Base-by-base conservation (phyloP, 2,113 vertebrate species). In the Hypocryptadius cinnamomeus region DNA sequence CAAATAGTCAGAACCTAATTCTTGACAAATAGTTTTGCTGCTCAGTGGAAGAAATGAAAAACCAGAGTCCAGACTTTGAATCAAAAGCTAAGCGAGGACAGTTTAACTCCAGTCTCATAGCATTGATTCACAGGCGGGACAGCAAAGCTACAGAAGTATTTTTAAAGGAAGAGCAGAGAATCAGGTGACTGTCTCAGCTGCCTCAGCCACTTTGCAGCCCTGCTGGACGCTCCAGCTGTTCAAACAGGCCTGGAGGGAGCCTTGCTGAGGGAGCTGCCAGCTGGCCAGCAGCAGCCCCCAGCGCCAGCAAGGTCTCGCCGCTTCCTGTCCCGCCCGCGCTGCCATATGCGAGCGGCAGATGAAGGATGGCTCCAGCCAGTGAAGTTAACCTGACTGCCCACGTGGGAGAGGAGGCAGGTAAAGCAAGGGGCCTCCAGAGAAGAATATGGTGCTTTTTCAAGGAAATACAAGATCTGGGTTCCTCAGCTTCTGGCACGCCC, bases 211-310 rank as follows among this genome's bases (percentile, higher is more conserved):
- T 96, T 92, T 30, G 85, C 90, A 86, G 94, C 94, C 65, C 94
- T 68, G 87, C 13, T 86, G 95, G 96, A 83, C 14, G 69, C 87
- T 83, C 82, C 96, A 96, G 92, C 95, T 96, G 96, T 94, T 94
- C 93, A 96, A 96, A 96, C 90, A 95, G 0, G 23, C 39, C 76
- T 42, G 51, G 80, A 56, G 64, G 56, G 25, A 90, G 81, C 51
- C 82, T 42, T 13, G 4, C 77, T 42, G 92, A 61, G 85, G 91
- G 79, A 89, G 85, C 76, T 78, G 82, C 87, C 94, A 94, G 80
- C 94, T 96, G 94, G 51, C 31, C 7, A 1, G 54, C 39, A 42
- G 79, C 85, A 84, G 81, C 35, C 50, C 57, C 63, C 80, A 37
- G 76, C 4, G 0, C 18, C 4, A 2, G 42, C 21, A 0, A 40